These are phyloP conservation scores for Sebastolobus altivelis DNA, from an alignment of 2,797 vertebrate genomes.

Conservation along the genomic window DNA sequence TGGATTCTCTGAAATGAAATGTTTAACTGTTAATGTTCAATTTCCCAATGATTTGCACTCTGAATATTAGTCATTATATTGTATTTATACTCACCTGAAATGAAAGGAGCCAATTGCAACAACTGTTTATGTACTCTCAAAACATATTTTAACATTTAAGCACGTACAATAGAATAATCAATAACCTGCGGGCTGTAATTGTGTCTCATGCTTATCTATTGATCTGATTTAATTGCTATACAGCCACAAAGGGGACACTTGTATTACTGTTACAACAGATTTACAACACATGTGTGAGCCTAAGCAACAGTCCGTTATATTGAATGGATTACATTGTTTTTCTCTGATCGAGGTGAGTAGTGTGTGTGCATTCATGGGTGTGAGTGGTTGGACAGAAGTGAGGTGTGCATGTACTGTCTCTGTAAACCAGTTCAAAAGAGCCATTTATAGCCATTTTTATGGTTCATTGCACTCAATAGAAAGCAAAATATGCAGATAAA, in stretches of 20 bases:
- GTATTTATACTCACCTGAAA: slow-evolving; percentile 13
- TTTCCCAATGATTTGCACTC: slow-evolving; percentile 18
- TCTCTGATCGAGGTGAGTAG: slow-evolving; percentile 66
- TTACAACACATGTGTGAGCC: slow-evolving; percentile 17
- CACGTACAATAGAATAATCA: slow-evolving; percentile 5
- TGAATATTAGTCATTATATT: slow-evolving; percentile 9
- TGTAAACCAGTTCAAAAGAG: slow-evolving; percentile 9
- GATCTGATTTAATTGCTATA: slow-evolving; percentile 25
- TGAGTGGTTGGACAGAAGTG: not conserved
- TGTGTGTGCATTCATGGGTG: not conserved
- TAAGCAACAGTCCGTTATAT: slow-evolving; percentile 19
- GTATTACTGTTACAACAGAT: slow-evolving; percentile 16
- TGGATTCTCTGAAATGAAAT: slow-evolving; percentile 24
- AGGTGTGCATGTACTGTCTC: not conserved
- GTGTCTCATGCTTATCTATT: slow-evolving; percentile 40
- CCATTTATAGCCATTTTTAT: not conserved
- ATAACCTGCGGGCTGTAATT: not conserved
- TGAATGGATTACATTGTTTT: slow-evolving; percentile 46
- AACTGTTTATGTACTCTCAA: slow-evolving; percentile 4
- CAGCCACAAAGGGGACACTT: not conserved
- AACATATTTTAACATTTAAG: slow-evolving; percentile 30
- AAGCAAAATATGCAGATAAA: slow-evolving; percentile 4
- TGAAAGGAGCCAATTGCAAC: slow-evolving; percentile 7
- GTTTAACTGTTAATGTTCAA: slow-evolving; percentile 5
- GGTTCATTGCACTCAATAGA: not conserved